Evolutionary conservation across 2,113 vertebrate genomes (phyloP), one percentile per base, ranked within the genome.

Genomic region (Osmerus eperlanus): DNA sequence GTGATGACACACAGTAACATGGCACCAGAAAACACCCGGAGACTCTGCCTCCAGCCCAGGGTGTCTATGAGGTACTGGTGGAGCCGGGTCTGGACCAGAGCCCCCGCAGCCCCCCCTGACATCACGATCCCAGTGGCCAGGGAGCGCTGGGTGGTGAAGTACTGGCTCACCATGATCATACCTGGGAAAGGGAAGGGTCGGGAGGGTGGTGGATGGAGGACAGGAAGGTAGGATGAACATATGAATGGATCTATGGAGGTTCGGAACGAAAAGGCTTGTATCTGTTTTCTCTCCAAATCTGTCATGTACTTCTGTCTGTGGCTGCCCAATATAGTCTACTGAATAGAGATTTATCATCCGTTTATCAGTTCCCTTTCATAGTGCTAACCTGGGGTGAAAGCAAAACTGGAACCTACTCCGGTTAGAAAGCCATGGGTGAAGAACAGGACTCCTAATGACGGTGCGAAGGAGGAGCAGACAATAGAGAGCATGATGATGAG

Each of bases 371-470:
- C 13, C 19, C 47, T 13, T 53, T 14, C 0, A 12, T 9, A 47
- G 1, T 21, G 19, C 74, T 69, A 74, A 62, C 0, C 8, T 74
- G 61, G 67, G 65, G 54, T 83, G 56, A 66, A 79, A 65, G 55
- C 8, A 53, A 80, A 73, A 67, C 55, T 77, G 71, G 58, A 58
- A 65, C 52, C 78, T 13, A 80, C 25, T 58, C 15, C 19, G 65
- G 68, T 67, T 21, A 85, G 29, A 69, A 85, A 67, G 68, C 69
- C n/a, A 3, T 71, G 71, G 25, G 36, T 83, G 72, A 81, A 76
- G 78, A 81, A 70, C 2, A 80, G 56, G 65, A 74, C 9, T 23
- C 64, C 47, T 36, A 84, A 63, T 28, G 72, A 59, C 19, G 16
- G 3, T 66, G 32, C 16, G 72, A 73, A 84, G 9, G n/a, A 78